A percentile compares a stretch with the other conserved stretches of the same genome.
These are phyloP conservation scores for Tetrao urogallus DNA, from an alignment of 2,113 vertebrate genomes.

Conservation along the genomic window DNA sequence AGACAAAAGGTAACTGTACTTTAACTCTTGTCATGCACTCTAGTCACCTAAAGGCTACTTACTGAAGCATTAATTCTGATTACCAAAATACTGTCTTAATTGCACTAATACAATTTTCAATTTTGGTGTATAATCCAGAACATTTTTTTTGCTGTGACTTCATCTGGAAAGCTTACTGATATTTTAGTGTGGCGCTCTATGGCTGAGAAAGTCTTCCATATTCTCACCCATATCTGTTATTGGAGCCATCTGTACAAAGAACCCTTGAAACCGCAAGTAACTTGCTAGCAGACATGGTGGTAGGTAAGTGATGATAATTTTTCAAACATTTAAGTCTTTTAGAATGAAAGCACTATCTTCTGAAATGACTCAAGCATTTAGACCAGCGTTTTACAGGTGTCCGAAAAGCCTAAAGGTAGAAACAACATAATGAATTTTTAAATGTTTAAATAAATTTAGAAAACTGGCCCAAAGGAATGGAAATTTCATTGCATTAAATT, in stretches of 20 bases:
- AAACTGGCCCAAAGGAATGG: not conserved
- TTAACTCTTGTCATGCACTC: not conserved
- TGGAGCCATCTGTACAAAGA: not conserved
- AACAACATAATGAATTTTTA: not conserved
- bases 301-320: not conserved
- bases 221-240: not conserved
- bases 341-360: not conserved
- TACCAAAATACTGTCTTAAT: not conserved
- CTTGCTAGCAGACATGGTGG: not conserved
- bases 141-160: not conserved
- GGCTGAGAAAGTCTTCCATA: not conserved
- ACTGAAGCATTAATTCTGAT: not conserved
- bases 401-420: not conserved
- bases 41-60: not conserved
- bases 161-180: not conserved
- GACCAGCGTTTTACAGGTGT: not conserved
- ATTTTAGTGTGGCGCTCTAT: not conserved
- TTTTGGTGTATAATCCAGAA: not conserved
- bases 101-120: not conserved
- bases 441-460: not conserved
- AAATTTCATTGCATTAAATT: conserved; percentile 23
- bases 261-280: not conserved
- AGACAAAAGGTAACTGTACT: not conserved
- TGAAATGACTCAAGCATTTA: not conserved
- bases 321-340: not conserved